Evolutionary conservation across 2,113 vertebrate species (phyloP), one percentile per base, ranked within the genome.

Genomic region (Phocoena sinus): DNA sequence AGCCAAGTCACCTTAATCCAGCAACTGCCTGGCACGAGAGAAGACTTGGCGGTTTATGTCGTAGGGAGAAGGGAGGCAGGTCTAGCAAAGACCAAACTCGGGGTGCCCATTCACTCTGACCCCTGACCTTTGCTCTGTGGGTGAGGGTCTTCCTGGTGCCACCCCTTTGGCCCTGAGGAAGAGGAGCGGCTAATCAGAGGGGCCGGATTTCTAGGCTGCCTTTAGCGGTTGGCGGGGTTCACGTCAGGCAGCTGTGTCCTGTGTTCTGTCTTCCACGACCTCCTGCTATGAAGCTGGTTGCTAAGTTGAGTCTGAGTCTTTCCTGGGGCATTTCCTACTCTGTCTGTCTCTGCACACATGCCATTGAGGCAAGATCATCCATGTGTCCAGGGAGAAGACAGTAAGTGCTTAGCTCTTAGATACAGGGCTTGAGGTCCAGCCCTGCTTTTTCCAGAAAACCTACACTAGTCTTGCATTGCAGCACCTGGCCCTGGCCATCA

Each of bases 1-100:
- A 96, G 79, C 73, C 85, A 95, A 83, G 60, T 44, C 47, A 96
- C 73, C 71, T 97, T 71, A 47, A 93, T 80, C 74, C 26, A 83
- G 86, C 44, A 83, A 77, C 8, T 71, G 26, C 21, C 25, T 93
- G 82, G 85, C 26, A 53, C 63, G 25, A 89, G 79, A 80, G 85
- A 31, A 60, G 47, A 74, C 44, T 0, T 87, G 28, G 38, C 79
- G 63, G 56, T 23, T 50, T 12, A 2, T 47, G 8, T 28, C 38
- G 1, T 4, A 65, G 33, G 36, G 36, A 63, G 68, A 87, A 70
- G 47, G 85, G 58, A 82, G 5, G 2, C 3, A 9, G 5, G 38
- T 44, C 13, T 74, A 56, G 21, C 36, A 89, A 79, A 85, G 79
- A 76, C 36, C 11, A 65, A 60, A 47, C 21, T 86, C 25, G 7